Conservation (phyloP, 2,113 vertebrate genomes). For the Capricornis sumatraensis region DNA sequence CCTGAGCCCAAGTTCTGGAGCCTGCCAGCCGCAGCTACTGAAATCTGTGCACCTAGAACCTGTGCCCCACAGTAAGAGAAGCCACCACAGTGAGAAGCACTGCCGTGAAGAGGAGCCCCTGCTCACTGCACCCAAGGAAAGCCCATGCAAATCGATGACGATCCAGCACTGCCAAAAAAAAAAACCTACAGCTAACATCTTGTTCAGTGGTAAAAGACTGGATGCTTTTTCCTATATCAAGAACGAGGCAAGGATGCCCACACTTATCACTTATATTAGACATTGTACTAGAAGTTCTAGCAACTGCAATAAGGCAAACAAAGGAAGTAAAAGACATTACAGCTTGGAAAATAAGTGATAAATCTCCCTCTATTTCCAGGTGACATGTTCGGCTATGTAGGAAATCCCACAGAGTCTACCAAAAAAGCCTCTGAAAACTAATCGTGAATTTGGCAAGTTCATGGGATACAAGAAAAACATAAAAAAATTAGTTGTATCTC, state of each 20-base stretch:
- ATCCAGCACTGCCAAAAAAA: not conserved
- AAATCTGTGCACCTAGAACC: not conserved
- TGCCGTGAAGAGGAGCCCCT: not conserved
- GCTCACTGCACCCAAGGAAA: not conserved
- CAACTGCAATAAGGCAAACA: not conserved
- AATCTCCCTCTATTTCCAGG: not conserved
- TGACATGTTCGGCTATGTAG: not conserved
- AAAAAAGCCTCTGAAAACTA: not conserved
- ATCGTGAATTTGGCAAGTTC: not conserved
- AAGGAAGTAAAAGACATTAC: not conserved
- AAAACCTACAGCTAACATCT: not conserved
- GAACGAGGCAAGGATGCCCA: not conserved
- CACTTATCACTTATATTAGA: not conserved
- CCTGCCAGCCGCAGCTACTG: not conserved
- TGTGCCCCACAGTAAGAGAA: not conserved
- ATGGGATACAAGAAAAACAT: not conserved
- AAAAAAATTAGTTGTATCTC: not conserved
- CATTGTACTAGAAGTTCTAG: not conserved
- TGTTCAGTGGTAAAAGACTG: not conserved
- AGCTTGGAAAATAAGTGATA: not conserved
- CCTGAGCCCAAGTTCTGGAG: not conserved
- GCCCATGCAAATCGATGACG: not conserved
- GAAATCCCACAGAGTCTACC: not conserved
- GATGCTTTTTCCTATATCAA: not conserved
- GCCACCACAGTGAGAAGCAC: not conserved